Evolutionary conservation across 2,113 vertebrate genomes (phyloP).

Genomic region (Protobothrops flavoviridis): DNA sequence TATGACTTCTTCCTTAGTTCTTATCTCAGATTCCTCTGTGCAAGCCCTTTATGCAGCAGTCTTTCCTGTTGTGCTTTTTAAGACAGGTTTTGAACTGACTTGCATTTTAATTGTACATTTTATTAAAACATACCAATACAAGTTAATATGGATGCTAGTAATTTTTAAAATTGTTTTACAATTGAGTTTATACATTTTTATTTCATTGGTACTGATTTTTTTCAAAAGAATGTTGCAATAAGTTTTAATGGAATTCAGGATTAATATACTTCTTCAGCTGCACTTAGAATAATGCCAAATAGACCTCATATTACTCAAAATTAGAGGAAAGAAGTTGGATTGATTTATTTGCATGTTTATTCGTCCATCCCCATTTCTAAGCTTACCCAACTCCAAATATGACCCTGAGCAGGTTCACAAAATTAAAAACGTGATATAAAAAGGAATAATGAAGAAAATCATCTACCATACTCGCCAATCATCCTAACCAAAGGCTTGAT

Average conservation of each 20-base stretch:
- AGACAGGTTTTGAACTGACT: not conserved
- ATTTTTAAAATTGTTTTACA: not conserved
- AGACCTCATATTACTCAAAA: slow-evolving; percentile 6
- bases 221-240: not conserved
- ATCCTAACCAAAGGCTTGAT: not conserved
- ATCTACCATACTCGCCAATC: not conserved
- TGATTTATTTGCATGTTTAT: not conserved
- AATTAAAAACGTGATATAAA: not conserved
- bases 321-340: not conserved
- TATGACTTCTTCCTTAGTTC: not conserved
- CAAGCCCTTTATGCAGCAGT: not conserved
- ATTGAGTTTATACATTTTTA: not conserved
- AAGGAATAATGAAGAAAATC: not conserved
- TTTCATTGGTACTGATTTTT: not conserved
- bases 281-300: slow-evolving; percentile 6
- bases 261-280: not conserved
- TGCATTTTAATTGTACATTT: not conserved
- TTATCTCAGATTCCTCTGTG: not conserved
- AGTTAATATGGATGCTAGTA: not conserved
- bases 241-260: not conserved
- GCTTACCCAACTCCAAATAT: not conserved
- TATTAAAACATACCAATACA: not conserved
- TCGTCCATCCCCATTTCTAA: not conserved
- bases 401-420: not conserved
- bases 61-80: not conserved